These are phyloP conservation scores for Aurelia coerulea DNA, from an alignment of 30 jellyfish, hydroid and myxozoan species.

Conservation along the genomic window DNA sequence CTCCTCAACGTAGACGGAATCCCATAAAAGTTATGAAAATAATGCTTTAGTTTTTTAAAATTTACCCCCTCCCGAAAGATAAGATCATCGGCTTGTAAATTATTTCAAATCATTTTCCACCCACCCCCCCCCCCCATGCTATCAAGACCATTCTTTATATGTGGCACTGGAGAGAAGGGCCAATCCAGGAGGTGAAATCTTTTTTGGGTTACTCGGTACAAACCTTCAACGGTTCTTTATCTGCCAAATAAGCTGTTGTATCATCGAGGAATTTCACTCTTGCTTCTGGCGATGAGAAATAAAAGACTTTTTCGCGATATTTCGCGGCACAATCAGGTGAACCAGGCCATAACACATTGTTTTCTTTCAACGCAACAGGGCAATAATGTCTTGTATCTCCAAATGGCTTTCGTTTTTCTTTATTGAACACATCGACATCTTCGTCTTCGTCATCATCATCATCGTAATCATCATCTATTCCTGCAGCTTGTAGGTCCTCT, in stretches of 20 bases:
- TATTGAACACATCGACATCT: conserved; percentile 66
- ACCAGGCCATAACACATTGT: conserved; percentile 95
- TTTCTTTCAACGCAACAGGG: conserved; percentile 88
- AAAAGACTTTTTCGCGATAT: conserved; percentile 88
- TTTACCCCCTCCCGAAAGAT: too few relatives aligned
- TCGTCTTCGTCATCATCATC: conserved; percentile 71
- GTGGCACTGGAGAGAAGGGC: too few relatives aligned
- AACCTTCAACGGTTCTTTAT: conserved; percentile 84
- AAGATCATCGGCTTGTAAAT: too few relatives aligned
- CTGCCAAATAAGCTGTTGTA: conserved; percentile 83
- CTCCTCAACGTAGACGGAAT: too few relatives aligned
- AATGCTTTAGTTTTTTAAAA: too few relatives aligned
- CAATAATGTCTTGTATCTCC: conserved; percentile 95
- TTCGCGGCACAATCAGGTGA: conserved; percentile 93
- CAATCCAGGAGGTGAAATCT: too few relatives aligned
- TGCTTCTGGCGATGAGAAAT: conserved; percentile 88
- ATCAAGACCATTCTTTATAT: too few relatives aligned
- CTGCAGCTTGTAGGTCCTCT: conserved; percentile 85
- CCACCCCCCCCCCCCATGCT: too few relatives aligned
- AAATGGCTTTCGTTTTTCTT: conserved; percentile 84
- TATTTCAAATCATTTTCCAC: too few relatives aligned
- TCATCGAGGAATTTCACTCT: conserved; percentile 73
- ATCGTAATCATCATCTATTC: conserved; percentile 38
- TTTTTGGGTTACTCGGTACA: neutral
- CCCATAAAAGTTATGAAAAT: too few relatives aligned